Evolutionary conservation across 2,113 vertebrate genomes (phyloP).

Genomic region (Dipodomys ordii): DNA sequence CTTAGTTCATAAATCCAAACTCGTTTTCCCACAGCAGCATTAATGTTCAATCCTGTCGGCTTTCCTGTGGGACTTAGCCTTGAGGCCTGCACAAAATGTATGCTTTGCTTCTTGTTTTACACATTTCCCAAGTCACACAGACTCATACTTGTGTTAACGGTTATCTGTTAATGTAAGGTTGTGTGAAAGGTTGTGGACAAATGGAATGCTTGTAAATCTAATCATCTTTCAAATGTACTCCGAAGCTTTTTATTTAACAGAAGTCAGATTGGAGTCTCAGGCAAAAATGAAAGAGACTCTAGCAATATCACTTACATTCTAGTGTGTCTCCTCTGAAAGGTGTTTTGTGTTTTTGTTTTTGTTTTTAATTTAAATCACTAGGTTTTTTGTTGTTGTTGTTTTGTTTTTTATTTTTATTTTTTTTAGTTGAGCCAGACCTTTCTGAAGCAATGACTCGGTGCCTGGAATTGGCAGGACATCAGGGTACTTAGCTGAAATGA

Average conservation of each 20-base stretch:
- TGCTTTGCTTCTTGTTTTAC: conserved; percentile 38
- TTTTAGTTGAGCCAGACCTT: conserved; percentile 20
- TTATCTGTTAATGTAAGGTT: conserved; percentile 41
- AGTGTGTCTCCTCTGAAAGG: conserved; percentile 45
- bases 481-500: neutral
- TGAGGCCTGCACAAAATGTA: neutral
- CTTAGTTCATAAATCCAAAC: neutral
- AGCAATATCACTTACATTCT: neutral
- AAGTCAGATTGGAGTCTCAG: neutral
- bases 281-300: conserved; percentile 32
- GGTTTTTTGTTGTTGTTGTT: neutral
- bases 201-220: conserved; percentile 64
- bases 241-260: conserved; percentile 39
- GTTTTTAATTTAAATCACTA: too few relatives aligned
- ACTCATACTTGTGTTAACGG: neutral
- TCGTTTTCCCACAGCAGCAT: neutral
- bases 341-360: too few relatives aligned
- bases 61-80: conserved; percentile 47
- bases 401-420: conserved; percentile 9
- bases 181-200: conserved; percentile 60
- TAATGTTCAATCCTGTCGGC: neutral
- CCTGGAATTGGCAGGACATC: neutral
- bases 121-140: neutral
- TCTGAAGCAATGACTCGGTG: neutral
- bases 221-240: conserved; percentile 27